Evolutionary conservation across 2,113 vertebrate genomes (phyloP).

Genomic region (Periophthalmodon schlosseri): DNA sequence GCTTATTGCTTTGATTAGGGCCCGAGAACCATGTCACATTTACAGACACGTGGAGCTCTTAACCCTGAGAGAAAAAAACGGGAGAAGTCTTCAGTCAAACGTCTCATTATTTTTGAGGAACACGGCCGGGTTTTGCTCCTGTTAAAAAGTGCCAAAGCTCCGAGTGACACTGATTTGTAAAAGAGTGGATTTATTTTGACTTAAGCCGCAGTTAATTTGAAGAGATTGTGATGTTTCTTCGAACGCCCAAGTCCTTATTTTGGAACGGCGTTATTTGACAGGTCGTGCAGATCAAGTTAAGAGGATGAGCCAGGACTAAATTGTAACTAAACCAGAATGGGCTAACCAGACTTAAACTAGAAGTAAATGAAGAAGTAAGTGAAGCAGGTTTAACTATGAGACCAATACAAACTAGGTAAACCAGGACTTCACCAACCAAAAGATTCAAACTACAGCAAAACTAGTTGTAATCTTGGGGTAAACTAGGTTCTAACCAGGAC

Average conservation of each 20-base stretch:
- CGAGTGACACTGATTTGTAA: conserved; percentile 1
- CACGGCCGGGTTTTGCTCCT: background rate
- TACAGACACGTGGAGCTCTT: background rate
- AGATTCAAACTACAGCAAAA: too few relatives aligned
- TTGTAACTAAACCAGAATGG: background rate
- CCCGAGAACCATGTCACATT: background rate
- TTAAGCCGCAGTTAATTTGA: background rate
- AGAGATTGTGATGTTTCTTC: background rate
- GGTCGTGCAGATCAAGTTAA: background rate
- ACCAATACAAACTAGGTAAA: too few relatives aligned
- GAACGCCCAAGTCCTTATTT: background rate
- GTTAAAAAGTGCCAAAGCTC: background rate
- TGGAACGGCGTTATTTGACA: background rate
- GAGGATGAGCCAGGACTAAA: background rate
- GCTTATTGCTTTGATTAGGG: background rate
- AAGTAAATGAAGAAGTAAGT: background rate
- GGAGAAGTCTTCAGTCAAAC: conserved; percentile 4
- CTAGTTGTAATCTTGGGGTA: too few relatives aligned
- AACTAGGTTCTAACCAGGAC: too few relatives aligned
- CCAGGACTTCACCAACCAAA: too few relatives aligned
- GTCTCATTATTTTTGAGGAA: conserved; percentile 11
- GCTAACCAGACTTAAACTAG: background rate
- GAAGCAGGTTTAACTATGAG: too few relatives aligned
- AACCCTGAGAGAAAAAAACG: background rate
- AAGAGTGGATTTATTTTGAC: background rate